Base-by-base conservation (phyloP, 2,113 vertebrate species). In the Centropus unirufus region DNA sequence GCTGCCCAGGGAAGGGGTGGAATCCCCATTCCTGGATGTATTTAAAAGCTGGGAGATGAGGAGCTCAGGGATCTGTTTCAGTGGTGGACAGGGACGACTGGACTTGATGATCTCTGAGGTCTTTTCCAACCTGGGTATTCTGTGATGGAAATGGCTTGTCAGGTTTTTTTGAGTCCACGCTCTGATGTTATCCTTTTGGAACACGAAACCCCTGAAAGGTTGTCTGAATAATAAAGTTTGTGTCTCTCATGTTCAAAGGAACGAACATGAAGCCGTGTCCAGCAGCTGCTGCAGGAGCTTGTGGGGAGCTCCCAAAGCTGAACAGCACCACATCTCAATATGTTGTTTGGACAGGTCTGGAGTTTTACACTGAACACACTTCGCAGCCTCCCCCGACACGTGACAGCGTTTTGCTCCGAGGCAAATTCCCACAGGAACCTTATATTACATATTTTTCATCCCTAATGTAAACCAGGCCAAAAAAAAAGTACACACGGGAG, bases 361-460 rank as follows among this genome's bases (percentile, higher is more conserved):
- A 55, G 54, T 30, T 52, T 92, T 73, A 46, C 40, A 42, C 23
- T 26, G 32, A 74, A 46, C 36, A 32, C 32, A 39, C 18, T 82
- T 39, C 47, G 73, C 93, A 91, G 59, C 10, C 11, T 27, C 57
- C 30, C 30, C 11, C 6, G 58, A 89, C 67, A 89, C 40, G 12
- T 19, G 72, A 88, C 36, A 86, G 51, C 55, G 17, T 22, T 83
- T 78, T 79, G 39, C 79, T 83, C 46, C 61, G 75, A 76, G 46
- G 67, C 14, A 67, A 74, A 83, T 76, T 36, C 95, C 92, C 70
- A 76, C 78, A 94, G 90, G 70, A 83, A 79, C 42, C 58, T 81
- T 34, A 54, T 0, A 0, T 86, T 90, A 80, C 18, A 0, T 66
- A 86, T 93, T 93, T 92, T 68, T 83, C 52, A 73, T 57, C 62